Percentiles rank a stretch among this genome's conserved stretches.
Evolutionary conservation across 2,113 vertebrate genomes (phyloP).

Genomic region (Sminthopsis crassicaudata): DNA sequence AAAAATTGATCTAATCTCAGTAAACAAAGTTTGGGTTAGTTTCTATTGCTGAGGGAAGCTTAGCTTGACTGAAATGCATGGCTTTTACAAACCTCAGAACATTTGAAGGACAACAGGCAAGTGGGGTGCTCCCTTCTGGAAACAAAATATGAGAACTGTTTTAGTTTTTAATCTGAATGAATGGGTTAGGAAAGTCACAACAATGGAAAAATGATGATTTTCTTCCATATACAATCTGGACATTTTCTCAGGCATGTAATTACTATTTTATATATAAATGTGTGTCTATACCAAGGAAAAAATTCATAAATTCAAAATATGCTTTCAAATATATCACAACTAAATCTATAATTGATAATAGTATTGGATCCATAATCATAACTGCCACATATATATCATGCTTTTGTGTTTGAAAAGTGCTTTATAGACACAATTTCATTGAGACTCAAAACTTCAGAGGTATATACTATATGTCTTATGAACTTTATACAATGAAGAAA

Average conservation of each 20-base stretch:
- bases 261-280: slow-evolving; percentile 63
- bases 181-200: slow-evolving; percentile 58
- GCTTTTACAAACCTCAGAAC: slow-evolving; percentile 51
- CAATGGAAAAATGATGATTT: slow-evolving; percentile 54
- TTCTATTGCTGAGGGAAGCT: background rate
- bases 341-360: slow-evolving; percentile 54
- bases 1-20: background rate
- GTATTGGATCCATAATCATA: slow-evolving; percentile 62
- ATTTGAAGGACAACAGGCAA: slow-evolving; percentile 49
- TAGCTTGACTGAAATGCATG: slow-evolving; percentile 37
- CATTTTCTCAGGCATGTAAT: slow-evolving; percentile 58
- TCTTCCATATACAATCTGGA: slow-evolving; percentile 56
- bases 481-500: background rate
- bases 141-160: slow-evolving; percentile 46
- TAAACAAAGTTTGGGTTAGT: slow-evolving; percentile 38
- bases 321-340: slow-evolving; percentile 50
- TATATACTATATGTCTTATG: background rate
- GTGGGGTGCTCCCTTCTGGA: slow-evolving; percentile 53
- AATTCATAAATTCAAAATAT: slow-evolving; percentile 37
- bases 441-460: background rate
- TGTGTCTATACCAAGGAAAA: background rate
- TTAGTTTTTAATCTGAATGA: slow-evolving; percentile 49
- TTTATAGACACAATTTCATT: background rate
- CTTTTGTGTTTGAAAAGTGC: background rate
- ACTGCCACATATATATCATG: background rate